Conservation (phyloP, 2,888 invertebrate species). For the Eurois occulta region DNA sequence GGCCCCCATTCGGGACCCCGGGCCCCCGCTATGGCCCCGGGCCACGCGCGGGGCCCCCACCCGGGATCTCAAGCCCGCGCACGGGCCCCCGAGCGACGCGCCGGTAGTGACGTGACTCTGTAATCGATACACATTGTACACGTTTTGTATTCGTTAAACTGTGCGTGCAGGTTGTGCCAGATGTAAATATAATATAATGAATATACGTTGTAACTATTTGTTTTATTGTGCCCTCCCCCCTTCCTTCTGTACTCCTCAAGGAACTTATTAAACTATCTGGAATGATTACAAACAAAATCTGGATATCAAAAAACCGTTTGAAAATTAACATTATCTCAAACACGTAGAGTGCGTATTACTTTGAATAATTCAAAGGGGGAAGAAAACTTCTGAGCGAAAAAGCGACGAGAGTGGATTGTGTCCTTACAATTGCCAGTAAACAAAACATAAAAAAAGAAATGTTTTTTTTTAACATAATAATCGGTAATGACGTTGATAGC, state of each 20-base stretch:
- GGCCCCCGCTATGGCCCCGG: slow-evolving; percentile 19
- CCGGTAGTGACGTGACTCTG: slow-evolving; percentile 14
- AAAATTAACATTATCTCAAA: too few species aligned
- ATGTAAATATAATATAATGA: slow-evolving; percentile 64
- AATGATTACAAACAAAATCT: too few species aligned
- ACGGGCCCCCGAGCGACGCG: slow-evolving; percentile 39
- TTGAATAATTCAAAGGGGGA: too few species aligned
- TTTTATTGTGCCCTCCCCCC: slow-evolving; percentile 39
- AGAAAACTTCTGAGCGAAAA: too few species aligned
- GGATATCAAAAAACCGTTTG: too few species aligned
- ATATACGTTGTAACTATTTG: slow-evolving; percentile 47
- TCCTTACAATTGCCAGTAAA: too few species aligned
- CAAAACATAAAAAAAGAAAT: too few species aligned
- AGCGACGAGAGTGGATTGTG: too few species aligned
- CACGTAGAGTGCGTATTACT: too few species aligned
- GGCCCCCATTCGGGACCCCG: neutral
- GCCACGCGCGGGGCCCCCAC: neutral
- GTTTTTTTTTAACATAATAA: too few species aligned
- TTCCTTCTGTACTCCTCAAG: neutral
- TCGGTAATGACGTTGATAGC: too few species aligned
- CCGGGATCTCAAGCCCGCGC: neutral
- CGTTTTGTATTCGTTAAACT: slow-evolving; percentile 42
- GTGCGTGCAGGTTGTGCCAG: slow-evolving; percentile 64
- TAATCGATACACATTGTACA: slow-evolving; percentile 45
- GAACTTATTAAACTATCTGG: too few species aligned